These are phyloP conservation scores for Nasonovia ribisnigri DNA, from an alignment of 2,888 invertebrate species.

Conservation along the genomic window DNA sequence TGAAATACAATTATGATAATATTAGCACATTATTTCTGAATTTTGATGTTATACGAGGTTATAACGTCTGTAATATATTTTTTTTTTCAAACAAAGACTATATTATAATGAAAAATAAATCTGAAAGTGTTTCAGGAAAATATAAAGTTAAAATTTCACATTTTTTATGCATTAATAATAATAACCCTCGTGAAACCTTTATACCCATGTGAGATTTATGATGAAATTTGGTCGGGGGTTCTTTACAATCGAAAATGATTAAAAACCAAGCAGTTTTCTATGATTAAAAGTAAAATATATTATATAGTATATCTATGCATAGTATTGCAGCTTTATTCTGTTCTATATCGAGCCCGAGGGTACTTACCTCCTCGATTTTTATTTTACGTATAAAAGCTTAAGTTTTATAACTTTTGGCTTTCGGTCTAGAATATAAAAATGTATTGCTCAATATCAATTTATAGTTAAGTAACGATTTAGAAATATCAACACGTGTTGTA, in stretches of 20 bases:
- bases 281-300: neutral
- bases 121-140: constrained; percentile 3
- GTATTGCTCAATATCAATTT: neutral
- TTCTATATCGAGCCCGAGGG: neutral
- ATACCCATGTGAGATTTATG: neutral
- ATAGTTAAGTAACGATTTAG: neutral
- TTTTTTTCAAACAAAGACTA: neutral
- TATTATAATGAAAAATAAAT: neutral
- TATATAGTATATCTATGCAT: neutral
- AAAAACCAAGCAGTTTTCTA: neutral
- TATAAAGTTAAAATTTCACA: neutral
- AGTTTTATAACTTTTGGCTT: neutral
- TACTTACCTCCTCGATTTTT: neutral
- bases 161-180: constrained; percentile 22
- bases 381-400: neutral
- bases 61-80: neutral
- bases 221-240: neutral
- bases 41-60: neutral
- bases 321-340: neutral
- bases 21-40: neutral
- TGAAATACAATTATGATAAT: constrained; percentile 34
- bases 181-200: neutral
- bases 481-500: neutral
- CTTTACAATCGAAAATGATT: neutral
- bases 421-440: neutral